A percentile compares a stretch with the other conserved stretches of the same genome.
These are phyloP conservation scores for Apostichopus californicus DNA, from an alignment of 35 echinoderm and acorn worm genomes.

Conservation along the genomic window DNA sequence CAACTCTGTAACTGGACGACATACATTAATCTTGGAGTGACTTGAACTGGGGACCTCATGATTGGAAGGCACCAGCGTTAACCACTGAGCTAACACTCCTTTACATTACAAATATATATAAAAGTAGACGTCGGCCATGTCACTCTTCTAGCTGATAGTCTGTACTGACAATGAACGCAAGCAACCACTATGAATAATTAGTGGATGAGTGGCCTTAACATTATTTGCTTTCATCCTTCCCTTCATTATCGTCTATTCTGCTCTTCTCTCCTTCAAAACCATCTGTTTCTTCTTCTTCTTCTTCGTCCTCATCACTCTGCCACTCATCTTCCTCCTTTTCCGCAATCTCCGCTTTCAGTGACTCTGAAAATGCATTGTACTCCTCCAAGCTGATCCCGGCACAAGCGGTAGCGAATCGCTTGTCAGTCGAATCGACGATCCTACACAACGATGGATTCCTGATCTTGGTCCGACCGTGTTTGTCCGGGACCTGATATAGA, in stretches of 20 bases:
- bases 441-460: constrained; percentile 63
- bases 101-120: too few species aligned
- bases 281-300: constrained; percentile 27
- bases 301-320: constrained; percentile 30
- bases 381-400: constrained; percentile 57
- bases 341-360: constrained; percentile 59
- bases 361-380: constrained; percentile 50
- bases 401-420: constrained; percentile 59
- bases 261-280: constrained; percentile 40
- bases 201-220: not conserved
- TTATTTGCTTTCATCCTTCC: not conserved
- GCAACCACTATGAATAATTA: too few species aligned
- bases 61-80: too few species aligned
- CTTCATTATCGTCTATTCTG: constrained; percentile 27
- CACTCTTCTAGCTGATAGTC: too few species aligned
- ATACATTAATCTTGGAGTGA: too few species aligned
- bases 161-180: too few species aligned
- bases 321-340: constrained; percentile 51
- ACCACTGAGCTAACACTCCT: too few species aligned
- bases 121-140: too few species aligned
- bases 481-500: constrained; percentile 70
- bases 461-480: constrained; percentile 51
- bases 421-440: constrained; percentile 78
- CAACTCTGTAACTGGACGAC: too few species aligned
- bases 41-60: too few species aligned